Evolutionary conservation across 2,797 vertebrate species (phyloP), one percentile per base, ranked within the genome.

Genomic region (Threskiornis aethiopicus): DNA sequence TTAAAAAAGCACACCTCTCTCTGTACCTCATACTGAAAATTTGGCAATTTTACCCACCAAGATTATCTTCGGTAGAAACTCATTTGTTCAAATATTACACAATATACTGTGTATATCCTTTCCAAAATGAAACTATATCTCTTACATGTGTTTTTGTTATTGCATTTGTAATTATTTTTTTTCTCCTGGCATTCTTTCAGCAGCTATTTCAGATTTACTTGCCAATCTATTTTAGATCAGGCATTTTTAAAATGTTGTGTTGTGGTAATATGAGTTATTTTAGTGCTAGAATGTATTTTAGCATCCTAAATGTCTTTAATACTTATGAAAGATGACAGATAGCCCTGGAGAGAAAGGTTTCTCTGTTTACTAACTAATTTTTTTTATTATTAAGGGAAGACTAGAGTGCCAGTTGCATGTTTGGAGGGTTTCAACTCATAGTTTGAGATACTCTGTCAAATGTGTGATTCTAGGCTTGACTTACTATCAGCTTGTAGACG

Each of bases 201-300:
- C 84, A 94, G 79, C 77, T 95, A 89, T 96, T 97, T 97, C 77
- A 90, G 81, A 90, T 94, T 96, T 96, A n/a, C 83, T 95, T 97
- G 87, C 84, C 88, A 90, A 92, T 94, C 84, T 96, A 90, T 93
- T 93, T 96, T 77, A 93, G 90, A 86, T 85, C 77, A 94, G 94
- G 70, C 12, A 41, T 83, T 96, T 96, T 89, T 1, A 59, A 94
- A 95, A 92, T 79, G 51, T 70, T 89, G 52, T 77, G 51, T 88
- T 96, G 69, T 79, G 73, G 77, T 93, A 95, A 95, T 92, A 76
- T 33, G 65, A 84, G 78, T 94, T 96, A 91, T 95, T 96, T 95
- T 85, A 93, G 83, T 79, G 80, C 54, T 96, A 90, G 86, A 94
- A 85, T 96, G 24, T 87, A 79, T 96, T 97, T 93, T 46, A 85